Percentiles rank a stretch among this genome's conserved stretches.
These are phyloP conservation scores for Platalea minor DNA, from an alignment of 2,797 vertebrate species.

Conservation along the genomic window DNA sequence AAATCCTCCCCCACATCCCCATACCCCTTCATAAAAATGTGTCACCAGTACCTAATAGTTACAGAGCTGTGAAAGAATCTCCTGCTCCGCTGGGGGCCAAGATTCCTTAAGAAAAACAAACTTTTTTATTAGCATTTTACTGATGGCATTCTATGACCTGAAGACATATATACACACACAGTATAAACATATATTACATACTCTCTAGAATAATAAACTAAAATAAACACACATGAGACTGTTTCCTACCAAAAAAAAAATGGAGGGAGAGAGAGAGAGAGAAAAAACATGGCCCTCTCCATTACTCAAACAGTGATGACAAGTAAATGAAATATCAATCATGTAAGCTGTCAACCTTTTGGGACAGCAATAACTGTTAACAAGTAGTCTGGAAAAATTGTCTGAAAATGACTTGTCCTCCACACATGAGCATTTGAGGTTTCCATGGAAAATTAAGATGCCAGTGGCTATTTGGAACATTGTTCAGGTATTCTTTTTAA, in stretches of 20 bases:
- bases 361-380: conserved; percentile 86
- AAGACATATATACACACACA: neutral
- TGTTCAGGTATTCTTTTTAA: conserved; percentile 95
- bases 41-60: neutral
- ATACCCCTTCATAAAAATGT: neutral
- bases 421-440: conserved; percentile 69
- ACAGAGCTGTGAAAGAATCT: neutral
- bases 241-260: conserved; percentile 14
- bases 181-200: neutral
- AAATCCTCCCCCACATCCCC: neutral
- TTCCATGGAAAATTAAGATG: conserved; percentile 82
- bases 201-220: neutral
- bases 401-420: conserved; percentile 77
- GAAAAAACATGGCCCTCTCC: conserved; percentile 31
- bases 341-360: conserved; percentile 81
- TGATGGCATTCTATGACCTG: neutral
- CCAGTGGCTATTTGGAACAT: conserved; percentile 91
- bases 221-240: neutral
- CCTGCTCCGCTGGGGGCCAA: neutral
- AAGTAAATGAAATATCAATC: conserved; percentile 83
- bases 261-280: neutral
- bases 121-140: neutral
- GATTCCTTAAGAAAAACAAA: neutral
- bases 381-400: conserved; percentile 84
- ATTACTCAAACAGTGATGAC: conserved; percentile 78